Conservation (phyloP, 1,140 invertebrate species). For the Temnothorax curvispinosus region DNA sequence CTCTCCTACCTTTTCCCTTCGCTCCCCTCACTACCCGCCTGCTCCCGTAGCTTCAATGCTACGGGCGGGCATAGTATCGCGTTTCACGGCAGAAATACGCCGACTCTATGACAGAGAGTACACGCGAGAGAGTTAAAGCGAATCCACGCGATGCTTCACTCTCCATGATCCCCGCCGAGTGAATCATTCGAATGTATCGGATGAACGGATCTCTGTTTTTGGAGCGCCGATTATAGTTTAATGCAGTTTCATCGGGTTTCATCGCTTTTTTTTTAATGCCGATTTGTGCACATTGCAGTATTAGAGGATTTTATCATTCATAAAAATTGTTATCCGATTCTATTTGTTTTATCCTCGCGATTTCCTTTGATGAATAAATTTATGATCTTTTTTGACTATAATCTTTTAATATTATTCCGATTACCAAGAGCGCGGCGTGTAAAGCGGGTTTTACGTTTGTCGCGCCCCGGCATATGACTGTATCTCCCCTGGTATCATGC, state of each 20-base stretch:
- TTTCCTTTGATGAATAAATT: too few species aligned
- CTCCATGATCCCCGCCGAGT: slow-evolving; percentile 9
- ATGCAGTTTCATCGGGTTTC: background rate
- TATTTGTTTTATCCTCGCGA: background rate
- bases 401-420: background rate
- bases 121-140: slow-evolving; percentile 17
- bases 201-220: background rate
- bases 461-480: slow-evolving; percentile 16
- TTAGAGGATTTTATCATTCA: background rate
- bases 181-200: background rate
- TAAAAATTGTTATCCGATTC: background rate
- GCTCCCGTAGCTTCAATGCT: background rate
- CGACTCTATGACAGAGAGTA: slow-evolving; percentile 1
- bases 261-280: too few species aligned
- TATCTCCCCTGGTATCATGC: slow-evolving; percentile 11
- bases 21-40: background rate
- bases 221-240: background rate
- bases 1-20: slow-evolving; percentile 1
- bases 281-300: background rate
- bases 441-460: slow-evolving; percentile 16
- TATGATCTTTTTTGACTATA: background rate
- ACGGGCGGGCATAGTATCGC: slow-evolving; percentile 14
- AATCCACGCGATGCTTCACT: slow-evolving; percentile 17
- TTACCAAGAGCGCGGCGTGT: background rate
- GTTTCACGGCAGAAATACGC: slow-evolving; percentile 26